Percentiles rank a stretch among this genome's conserved stretches.
These are phyloP conservation scores for Drosophila subpulchrella DNA, from an alignment of 1,140 invertebrate species.

Conservation along the genomic window DNA sequence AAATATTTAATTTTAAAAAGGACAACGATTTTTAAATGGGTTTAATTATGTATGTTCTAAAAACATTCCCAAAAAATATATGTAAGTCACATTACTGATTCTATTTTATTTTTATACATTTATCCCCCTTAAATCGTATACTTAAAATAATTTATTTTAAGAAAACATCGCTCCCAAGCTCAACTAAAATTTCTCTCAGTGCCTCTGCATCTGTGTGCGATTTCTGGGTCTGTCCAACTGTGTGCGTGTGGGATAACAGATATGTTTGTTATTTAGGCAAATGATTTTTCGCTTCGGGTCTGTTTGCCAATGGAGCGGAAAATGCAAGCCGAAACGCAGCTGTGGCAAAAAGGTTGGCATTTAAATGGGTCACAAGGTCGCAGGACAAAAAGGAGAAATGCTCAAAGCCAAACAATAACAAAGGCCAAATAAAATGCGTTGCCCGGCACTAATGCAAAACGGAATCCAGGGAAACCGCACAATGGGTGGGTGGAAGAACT, in stretches of 20 bases:
- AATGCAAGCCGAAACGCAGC: slow-evolving; percentile 36
- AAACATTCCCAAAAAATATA: too few species aligned
- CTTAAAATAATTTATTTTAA: neutral
- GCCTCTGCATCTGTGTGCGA: neutral
- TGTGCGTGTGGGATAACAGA: slow-evolving; percentile 40
- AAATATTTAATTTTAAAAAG: neutral
- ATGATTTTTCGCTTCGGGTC: slow-evolving; percentile 46
- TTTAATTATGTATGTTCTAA: too few species aligned
- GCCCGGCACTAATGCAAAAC: slow-evolving; percentile 34
- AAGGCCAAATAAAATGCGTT: slow-evolving; percentile 46
- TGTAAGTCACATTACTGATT: too few species aligned
- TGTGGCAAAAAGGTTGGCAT: slow-evolving; percentile 31
- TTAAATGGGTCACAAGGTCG: slow-evolving; percentile 49
- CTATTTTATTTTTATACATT: too few species aligned
- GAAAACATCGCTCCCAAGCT: neutral
- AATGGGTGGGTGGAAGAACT: slow-evolving; percentile 18
- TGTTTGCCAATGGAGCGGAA: slow-evolving; percentile 36
- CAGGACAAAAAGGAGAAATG: slow-evolving; percentile 18
- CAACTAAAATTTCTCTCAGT: neutral
- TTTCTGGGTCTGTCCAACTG: slow-evolving; percentile 6
- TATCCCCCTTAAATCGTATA: too few species aligned
- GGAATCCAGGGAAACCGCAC: slow-evolving; percentile 28
- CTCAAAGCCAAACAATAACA: slow-evolving; percentile 60
- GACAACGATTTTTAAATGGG: too few species aligned
- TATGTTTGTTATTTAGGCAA: slow-evolving; percentile 65